Evolutionary conservation across 2,888 invertebrate species (phyloP).

Genomic region (Amphipoea lucens): DNA sequence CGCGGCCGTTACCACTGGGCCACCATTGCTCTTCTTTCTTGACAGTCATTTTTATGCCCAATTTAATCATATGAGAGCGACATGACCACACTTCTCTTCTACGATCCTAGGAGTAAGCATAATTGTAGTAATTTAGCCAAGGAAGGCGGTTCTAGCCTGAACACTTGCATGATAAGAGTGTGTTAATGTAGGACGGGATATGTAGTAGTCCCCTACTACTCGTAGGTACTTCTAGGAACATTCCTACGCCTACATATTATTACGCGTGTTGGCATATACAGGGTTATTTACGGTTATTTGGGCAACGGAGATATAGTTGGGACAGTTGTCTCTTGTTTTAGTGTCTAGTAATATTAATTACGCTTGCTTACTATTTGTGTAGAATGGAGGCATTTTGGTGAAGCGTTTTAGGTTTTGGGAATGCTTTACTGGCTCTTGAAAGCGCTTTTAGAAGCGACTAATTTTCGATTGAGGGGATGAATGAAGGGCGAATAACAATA

Average conservation of each 20-base stretch:
- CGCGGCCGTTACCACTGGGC: no score
- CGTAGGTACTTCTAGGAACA: slow-evolving; percentile 16
- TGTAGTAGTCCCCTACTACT: slow-evolving; percentile 7
- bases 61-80: slow-evolving; percentile 5
- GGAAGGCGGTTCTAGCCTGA: slow-evolving; percentile 42
- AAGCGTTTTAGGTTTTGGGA: not conserved
- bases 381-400: not conserved
- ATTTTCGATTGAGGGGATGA: not conserved
- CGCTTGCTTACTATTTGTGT: not conserved
- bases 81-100: not conserved
- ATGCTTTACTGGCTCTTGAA: not conserved
- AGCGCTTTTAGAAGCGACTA: no score
- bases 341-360: slow-evolving; percentile 17
- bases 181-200: slow-evolving; percentile 44
- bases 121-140: slow-evolving; percentile 48
- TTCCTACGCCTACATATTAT: slow-evolving; percentile 12
- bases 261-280: slow-evolving; percentile 11
- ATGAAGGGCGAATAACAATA: no score
- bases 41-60: not conserved
- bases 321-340: slow-evolving; percentile 17
- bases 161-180: slow-evolving; percentile 53
- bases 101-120: slow-evolving; percentile 17
- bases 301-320: slow-evolving; percentile 21
- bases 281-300: slow-evolving; percentile 40
- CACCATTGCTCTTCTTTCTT: not conserved